Evolutionary conservation across 2,888 invertebrate genomes (phyloP).

Genomic region (Sarcophaga carnaria): DNA sequence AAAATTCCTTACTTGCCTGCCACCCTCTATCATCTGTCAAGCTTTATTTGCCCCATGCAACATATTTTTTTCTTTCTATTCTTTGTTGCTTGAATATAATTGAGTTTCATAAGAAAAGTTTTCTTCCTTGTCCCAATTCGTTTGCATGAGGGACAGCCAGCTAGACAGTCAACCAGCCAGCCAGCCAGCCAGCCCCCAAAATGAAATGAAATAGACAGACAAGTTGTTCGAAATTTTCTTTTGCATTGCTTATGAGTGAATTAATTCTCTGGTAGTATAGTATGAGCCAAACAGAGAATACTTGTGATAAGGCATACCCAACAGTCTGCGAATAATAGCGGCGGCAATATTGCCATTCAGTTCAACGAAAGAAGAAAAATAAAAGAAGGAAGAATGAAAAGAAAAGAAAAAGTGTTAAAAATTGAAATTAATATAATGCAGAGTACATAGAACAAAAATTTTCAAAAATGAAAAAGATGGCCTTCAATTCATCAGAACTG

Average conservation of each 20-base stretch:
- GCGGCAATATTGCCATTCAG: too few species aligned
- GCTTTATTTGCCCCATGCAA: neutral
- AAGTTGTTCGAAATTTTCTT: neutral
- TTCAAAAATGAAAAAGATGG: too few species aligned
- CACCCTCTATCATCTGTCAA: neutral
- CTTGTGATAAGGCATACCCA: too few species aligned
- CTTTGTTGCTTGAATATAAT: constrained; percentile 75
- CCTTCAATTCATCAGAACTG: too few species aligned
- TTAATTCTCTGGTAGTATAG: too few species aligned
- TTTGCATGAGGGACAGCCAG: neutral
- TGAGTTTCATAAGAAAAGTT: constrained; percentile 74
- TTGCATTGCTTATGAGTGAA: neutral
- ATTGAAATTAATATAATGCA: too few species aligned
- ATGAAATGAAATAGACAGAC: neutral
- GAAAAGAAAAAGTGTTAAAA: too few species aligned
- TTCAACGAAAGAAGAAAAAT: too few species aligned
- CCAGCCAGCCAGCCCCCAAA: neutral
- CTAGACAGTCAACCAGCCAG: neutral
- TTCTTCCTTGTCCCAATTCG: neutral
- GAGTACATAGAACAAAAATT: too few species aligned
- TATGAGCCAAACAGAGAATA: too few species aligned
- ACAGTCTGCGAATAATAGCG: too few species aligned
- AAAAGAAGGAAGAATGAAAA: too few species aligned
- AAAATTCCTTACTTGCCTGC: neutral
- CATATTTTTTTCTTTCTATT: constrained; percentile 75